Conservation (phyloP, 92 coral and sea anemone species). For the Plumapathes pennacea region DNA sequence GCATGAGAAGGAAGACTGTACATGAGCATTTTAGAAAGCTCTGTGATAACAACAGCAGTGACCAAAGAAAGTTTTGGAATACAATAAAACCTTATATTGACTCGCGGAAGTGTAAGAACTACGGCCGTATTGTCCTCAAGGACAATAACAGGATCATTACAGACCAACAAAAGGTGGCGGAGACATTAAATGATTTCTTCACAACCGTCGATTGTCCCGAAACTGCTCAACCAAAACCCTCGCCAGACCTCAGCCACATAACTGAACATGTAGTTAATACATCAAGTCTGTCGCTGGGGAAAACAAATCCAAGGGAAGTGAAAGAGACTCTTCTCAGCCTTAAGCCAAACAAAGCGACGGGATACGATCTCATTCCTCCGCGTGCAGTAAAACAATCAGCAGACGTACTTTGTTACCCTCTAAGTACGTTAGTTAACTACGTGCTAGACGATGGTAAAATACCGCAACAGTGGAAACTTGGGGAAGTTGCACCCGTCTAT, state of each 20-base stretch:
- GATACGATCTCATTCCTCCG: constrained; percentile 49
- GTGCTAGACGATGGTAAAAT: no score
- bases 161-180: constrained; percentile 12
- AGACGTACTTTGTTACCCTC: constrained; percentile 50
- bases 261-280: not conserved
- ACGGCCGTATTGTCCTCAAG: constrained; percentile 5
- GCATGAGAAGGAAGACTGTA: constrained; percentile 33
- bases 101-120: constrained; percentile 10
- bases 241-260: constrained; percentile 3
- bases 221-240: not conserved
- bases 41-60: constrained; percentile 10
- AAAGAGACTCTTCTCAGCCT: constrained; percentile 17
- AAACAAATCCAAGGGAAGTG: constrained; percentile 52
- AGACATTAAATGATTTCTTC: not conserved
- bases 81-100: constrained; percentile 30
- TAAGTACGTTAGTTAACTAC: constrained; percentile 29
- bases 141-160: constrained; percentile 5
- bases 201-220: no score
- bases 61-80: constrained; percentile 12
- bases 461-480: no score
- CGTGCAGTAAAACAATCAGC: constrained; percentile 41
- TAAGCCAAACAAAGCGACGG: constrained; percentile 49
- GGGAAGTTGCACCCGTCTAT: no score
- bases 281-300: constrained; percentile 22
- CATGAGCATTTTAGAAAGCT: constrained; percentile 30